Percentiles rank a stretch among this genome's conserved stretches.
Conservation (phyloP, 1,140 invertebrate genomes). For the Chironomus striatipennis region DNA sequence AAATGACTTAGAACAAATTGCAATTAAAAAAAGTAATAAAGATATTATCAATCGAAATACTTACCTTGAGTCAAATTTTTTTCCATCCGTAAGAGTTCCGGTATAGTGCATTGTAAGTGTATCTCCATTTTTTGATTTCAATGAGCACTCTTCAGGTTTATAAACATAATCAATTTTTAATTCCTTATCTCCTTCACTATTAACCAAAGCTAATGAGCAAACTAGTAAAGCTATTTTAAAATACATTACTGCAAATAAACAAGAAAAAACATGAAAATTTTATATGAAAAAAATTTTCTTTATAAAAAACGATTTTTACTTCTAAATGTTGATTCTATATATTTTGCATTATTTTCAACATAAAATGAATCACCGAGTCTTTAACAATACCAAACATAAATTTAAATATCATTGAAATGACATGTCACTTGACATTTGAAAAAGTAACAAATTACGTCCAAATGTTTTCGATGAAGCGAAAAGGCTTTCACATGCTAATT, state of each 20-base stretch:
- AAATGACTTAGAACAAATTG: too few species aligned
- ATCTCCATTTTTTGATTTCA: slow-evolving; percentile 76
- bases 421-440: slow-evolving; percentile 7
- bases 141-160: slow-evolving; percentile 69
- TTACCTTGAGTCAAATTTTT: slow-evolving; percentile 90
- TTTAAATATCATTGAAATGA: not conserved
- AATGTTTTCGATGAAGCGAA: not conserved
- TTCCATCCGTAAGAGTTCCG: slow-evolving; percentile 77
- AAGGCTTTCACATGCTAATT: slow-evolving; percentile 21
- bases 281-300: too few species aligned
- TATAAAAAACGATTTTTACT: too few species aligned
- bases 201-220: slow-evolving; percentile 42
- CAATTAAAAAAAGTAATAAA: too few species aligned
- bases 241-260: slow-evolving; percentile 25
- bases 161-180: slow-evolving; percentile 74
- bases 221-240: slow-evolving; percentile 30
- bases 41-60: too few species aligned
- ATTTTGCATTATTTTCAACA: not conserved
- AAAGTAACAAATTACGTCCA: not conserved
- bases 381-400: not conserved
- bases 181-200: slow-evolving; percentile 41
- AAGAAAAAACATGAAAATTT: not conserved
- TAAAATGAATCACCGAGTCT: not conserved
- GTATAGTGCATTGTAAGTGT: slow-evolving; percentile 91
- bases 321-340: too few species aligned